A percentile compares a stretch with the other conserved stretches of the same genome.
These are phyloP conservation scores for Gallinago stenura DNA, from an alignment of 2,797 vertebrate genomes.

Conservation along the genomic window DNA sequence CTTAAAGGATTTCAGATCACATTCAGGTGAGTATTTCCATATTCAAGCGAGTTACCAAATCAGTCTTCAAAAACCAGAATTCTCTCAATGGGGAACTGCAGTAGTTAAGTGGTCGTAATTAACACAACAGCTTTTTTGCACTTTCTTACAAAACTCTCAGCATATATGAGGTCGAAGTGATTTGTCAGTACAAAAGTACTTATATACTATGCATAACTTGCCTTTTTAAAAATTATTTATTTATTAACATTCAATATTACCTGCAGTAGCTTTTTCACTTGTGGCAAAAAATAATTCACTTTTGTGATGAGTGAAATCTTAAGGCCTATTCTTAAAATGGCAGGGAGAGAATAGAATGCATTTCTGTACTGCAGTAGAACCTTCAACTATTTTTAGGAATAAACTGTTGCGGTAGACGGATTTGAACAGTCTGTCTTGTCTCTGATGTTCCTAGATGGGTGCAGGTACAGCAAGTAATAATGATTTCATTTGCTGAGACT, in stretches of 20 bases:
- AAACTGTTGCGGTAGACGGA: neutral
- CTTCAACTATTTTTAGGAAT: neutral
- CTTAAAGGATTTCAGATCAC: neutral
- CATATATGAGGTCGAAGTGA: neutral
- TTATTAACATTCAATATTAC: neutral
- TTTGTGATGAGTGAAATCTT: neutral
- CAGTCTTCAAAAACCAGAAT: neutral
- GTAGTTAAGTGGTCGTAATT: neutral
- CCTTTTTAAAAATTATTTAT: too few relatives aligned
- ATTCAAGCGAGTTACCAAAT: neutral
- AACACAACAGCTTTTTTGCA: neutral
- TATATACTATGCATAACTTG: neutral
- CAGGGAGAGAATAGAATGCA: neutral
- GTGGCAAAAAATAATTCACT: neutral
- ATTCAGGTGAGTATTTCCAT: neutral
- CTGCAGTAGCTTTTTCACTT: neutral
- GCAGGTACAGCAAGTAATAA: slow-evolving; percentile 43
- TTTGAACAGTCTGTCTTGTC: slow-evolving; percentile 43
- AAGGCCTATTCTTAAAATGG: neutral
- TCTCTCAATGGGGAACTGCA: neutral
- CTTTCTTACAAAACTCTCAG: neutral
- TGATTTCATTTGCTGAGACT: slow-evolving; percentile 18
- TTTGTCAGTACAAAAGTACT: neutral
- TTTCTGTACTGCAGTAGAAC: neutral
- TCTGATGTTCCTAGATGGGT: slow-evolving; percentile 38